Evolutionary conservation across 92 coral and sea anemone genomes (phyloP).

Genomic region (Palythoa grandiflora): DNA sequence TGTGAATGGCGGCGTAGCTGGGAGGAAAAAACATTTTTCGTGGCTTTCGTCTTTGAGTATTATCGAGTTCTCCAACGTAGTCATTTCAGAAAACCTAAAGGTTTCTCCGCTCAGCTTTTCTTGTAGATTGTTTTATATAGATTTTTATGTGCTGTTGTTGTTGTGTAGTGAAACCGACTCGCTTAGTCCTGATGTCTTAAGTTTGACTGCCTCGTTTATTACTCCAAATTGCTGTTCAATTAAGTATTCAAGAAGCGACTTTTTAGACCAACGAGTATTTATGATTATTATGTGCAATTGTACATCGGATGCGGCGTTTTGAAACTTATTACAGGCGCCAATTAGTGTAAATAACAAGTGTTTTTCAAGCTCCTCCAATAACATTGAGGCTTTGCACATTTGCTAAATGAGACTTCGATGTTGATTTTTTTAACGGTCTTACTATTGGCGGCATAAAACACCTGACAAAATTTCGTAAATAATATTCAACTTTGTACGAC

Average conservation of each 20-base stretch:
- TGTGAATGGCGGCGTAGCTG: constrained; percentile 29
- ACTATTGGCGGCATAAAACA: neutral
- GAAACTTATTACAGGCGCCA: neutral
- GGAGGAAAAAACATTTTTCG: constrained; percentile 14
- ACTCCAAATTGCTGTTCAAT: neutral
- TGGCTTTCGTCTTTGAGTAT: neutral
- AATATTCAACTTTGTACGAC: too few species aligned
- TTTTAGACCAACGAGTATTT: neutral
- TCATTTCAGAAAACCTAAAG: neutral
- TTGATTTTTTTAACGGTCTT: neutral
- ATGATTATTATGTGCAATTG: neutral
- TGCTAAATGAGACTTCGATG: neutral
- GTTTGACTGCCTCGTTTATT: neutral
- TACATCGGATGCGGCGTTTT: neutral
- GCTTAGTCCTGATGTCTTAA: neutral
- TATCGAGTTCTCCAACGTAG: neutral
- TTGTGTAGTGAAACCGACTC: neutral
- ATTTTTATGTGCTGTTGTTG: neutral
- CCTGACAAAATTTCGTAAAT: too few species aligned
- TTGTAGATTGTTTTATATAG: neutral
- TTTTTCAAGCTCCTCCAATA: neutral
- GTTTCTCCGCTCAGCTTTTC: neutral
- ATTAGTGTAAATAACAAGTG: neutral
- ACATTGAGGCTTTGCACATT: neutral
- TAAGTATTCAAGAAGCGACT: neutral